These are phyloP conservation scores for Phalanger gymnotis DNA, from an alignment of 2,797 vertebrate species.

Conservation along the genomic window DNA sequence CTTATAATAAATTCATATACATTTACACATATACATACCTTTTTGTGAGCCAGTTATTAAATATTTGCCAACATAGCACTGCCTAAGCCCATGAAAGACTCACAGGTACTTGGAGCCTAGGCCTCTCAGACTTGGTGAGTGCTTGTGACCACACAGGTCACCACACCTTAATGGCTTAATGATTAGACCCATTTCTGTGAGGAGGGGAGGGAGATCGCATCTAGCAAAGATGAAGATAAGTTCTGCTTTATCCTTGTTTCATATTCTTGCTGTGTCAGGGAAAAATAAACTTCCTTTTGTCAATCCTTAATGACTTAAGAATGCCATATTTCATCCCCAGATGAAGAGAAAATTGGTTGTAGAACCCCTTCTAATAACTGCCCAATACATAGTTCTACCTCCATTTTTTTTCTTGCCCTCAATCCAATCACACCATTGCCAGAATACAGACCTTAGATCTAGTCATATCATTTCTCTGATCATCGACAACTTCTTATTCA, in stretches of 20 bases:
- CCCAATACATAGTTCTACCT: neutral
- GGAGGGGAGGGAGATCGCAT: neutral
- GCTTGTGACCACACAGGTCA: neutral
- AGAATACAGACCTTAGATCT: neutral
- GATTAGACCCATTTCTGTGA: neutral
- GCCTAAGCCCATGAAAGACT: neutral
- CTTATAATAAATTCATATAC: neutral
- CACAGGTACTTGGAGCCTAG: neutral
- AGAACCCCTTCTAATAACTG: neutral
- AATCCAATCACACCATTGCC: neutral
- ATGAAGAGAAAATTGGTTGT: neutral
- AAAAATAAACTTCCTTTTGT: neutral
- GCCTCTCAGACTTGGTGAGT: neutral
- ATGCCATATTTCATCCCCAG: neutral
- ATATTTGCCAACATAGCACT: neutral
- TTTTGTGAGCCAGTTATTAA: neutral
- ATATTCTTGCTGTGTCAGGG: neutral
- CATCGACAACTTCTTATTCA: neutral
- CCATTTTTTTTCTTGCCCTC: neutral
- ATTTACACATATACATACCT: neutral
- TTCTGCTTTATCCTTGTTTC: neutral
- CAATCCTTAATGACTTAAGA: neutral
- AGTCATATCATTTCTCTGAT: neutral
- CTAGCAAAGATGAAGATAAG: neutral
- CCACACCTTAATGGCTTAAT: neutral